Evolutionary conservation across 2,113 vertebrate genomes (phyloP).

Genomic region (Atlantisia rogersi): DNA sequence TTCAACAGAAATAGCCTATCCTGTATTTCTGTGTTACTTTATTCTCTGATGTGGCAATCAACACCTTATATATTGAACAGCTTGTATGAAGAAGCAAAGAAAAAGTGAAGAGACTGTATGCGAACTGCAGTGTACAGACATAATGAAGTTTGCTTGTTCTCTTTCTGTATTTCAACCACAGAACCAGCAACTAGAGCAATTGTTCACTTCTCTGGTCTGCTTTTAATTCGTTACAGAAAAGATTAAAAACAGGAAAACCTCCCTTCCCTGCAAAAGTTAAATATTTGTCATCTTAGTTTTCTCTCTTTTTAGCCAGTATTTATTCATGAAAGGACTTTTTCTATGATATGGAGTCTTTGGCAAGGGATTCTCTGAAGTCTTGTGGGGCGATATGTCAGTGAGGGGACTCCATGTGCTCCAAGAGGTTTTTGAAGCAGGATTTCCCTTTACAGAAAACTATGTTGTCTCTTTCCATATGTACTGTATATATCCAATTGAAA

Average conservation of each 20-base stretch:
- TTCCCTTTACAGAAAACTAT: neutral
- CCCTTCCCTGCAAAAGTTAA: neutral
- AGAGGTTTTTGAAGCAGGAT: neutral
- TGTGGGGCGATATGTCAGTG: accelerated
- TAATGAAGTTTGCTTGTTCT: neutral
- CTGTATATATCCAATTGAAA: neutral
- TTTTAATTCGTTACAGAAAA: neutral
- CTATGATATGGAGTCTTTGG: neutral
- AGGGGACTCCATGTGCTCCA: neutral
- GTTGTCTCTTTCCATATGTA: neutral
- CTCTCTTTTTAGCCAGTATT: neutral
- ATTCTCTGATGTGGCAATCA: neutral
- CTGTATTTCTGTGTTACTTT: neutral
- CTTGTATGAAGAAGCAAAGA: neutral
- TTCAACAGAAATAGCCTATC: neutral
- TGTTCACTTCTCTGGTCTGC: neutral
- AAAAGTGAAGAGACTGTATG: neutral
- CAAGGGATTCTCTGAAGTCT: neutral
- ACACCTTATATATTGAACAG: neutral
- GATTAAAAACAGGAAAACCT: neutral
- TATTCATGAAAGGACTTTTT: neutral
- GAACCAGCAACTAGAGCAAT: neutral
- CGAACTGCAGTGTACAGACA: neutral
- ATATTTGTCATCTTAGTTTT: neutral
- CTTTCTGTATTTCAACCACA: neutral